Percentiles rank a stretch among this genome's conserved stretches.
These are phyloP conservation scores for Osedax fenrisi DNA, from an alignment of 2,888 invertebrate genomes.

Conservation along the genomic window DNA sequence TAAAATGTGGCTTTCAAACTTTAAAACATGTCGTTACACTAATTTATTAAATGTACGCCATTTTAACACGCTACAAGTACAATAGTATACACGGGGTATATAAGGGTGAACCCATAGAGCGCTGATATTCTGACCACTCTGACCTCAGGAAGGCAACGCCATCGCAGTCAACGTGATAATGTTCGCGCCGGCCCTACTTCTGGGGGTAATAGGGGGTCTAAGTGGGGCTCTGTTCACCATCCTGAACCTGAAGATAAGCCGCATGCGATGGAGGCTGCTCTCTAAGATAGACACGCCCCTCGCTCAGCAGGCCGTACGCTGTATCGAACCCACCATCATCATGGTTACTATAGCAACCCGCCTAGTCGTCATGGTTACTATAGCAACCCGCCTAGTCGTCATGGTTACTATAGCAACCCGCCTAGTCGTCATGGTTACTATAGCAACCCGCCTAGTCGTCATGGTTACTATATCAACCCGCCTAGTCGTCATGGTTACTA, in stretches of 20 bases:
- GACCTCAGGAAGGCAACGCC: constrained; percentile 42
- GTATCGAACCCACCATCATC: constrained; percentile 35
- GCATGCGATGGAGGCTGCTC: constrained; percentile 45
- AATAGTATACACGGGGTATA: too few relatives aligned
- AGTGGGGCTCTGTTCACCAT: constrained; percentile 51
- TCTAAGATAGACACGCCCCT: constrained; percentile 41
- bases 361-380: too few relatives aligned
- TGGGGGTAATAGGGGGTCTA: constrained; percentile 50
- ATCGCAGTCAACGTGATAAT: constrained; percentile 45
- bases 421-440: too few relatives aligned
- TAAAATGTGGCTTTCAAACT: neutral
- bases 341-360: constrained; percentile 33
- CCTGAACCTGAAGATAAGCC: constrained; percentile 49
- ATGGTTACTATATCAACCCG: too few relatives aligned
- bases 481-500: too few relatives aligned
- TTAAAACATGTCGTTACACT: neutral
- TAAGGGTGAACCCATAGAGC: too few relatives aligned
- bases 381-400: too few relatives aligned
- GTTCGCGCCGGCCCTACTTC: constrained; percentile 49
- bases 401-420: too few relatives aligned
- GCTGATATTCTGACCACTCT: neutral
- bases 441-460: too few relatives aligned
- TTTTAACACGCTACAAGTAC: too few relatives aligned
- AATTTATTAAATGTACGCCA: too few relatives aligned
- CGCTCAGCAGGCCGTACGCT: constrained; percentile 26